Percentiles rank a stretch among this genome's conserved stretches.
These are phyloP conservation scores for Ariolimax columbianus DNA, from an alignment of 2,888 invertebrate genomes.

Conservation along the genomic window DNA sequence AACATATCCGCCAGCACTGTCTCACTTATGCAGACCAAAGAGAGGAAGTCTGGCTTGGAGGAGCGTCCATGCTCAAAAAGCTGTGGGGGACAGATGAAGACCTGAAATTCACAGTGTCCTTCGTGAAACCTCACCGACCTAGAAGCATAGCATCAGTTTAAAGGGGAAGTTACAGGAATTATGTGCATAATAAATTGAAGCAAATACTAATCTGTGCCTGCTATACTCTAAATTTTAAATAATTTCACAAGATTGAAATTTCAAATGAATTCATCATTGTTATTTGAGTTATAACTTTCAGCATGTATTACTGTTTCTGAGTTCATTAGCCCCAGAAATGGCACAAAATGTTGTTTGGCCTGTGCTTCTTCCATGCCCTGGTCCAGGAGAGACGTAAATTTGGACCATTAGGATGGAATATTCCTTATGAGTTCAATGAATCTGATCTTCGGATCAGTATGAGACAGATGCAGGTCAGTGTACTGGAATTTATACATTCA, in stretches of 20 bases:
- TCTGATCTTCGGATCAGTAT: constrained; percentile 80
- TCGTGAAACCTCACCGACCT: no score
- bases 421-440: constrained; percentile 81
- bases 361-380: constrained; percentile 80
- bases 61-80: no score
- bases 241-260: neutral
- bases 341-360: constrained; percentile 82
- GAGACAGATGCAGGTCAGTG: constrained; percentile 79
- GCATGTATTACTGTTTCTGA: neutral
- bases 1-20: no score
- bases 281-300: neutral
- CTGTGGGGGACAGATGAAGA: no score
- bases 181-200: no score
- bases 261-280: neutral
- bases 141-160: no score
- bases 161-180: no score
- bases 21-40: no score
- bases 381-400: constrained; percentile 80
- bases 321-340: constrained; percentile 82
- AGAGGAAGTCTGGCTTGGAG: no score
- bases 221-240: neutral
- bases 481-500: neutral
- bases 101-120: no score
- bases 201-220: no score
- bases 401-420: constrained; percentile 81